phyloP scores from a whole-genome alignment of 2,888 invertebrate genomes.

The Stenurella melanura region DNA sequence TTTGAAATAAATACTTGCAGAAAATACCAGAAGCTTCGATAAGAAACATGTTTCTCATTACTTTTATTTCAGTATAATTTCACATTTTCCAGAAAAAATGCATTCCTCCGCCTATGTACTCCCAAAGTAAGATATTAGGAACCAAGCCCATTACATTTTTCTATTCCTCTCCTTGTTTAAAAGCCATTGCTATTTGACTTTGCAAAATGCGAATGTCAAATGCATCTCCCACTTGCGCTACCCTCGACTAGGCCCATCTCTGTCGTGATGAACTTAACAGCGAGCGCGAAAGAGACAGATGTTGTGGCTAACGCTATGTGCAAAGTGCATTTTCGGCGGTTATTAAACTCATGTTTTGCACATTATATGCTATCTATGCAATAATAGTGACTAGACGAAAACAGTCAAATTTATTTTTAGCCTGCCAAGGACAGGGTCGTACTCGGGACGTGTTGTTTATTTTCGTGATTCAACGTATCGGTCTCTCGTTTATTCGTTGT shows the following conservation, averaged over 20 bases:
- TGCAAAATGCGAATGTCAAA: constrained; percentile 71
- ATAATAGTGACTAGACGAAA: constrained; percentile 73
- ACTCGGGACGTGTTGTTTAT: constrained; percentile 21
- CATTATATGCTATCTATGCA: constrained; percentile 71
- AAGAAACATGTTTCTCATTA: neutral
- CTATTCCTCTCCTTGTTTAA: constrained; percentile 64
- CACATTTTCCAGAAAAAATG: neutral
- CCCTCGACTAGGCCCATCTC: constrained; percentile 36
- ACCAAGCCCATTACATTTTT: constrained; percentile 61
- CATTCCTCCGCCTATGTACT: constrained; percentile 25
- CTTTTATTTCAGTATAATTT: neutral
- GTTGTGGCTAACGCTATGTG: constrained; percentile 41
- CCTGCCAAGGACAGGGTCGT: constrained; percentile 59
- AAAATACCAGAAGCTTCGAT: too few species aligned
- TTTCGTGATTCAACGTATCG: neutral
- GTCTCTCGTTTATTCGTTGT: neutral
- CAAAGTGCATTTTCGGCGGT: constrained; percentile 69
- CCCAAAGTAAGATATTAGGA: constrained; percentile 53
- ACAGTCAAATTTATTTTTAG: constrained; percentile 68
- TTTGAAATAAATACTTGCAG: too few species aligned
- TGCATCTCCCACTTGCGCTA: constrained; percentile 53
- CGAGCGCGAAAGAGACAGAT: constrained; percentile 41
- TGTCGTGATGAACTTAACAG: constrained; percentile 5
- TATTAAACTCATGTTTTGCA: constrained; percentile 71
- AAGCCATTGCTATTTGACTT: constrained; percentile 67